phyloP scores from a whole-genome alignment of 2,888 invertebrate genomes.

The Phengaris alcon region DNA sequence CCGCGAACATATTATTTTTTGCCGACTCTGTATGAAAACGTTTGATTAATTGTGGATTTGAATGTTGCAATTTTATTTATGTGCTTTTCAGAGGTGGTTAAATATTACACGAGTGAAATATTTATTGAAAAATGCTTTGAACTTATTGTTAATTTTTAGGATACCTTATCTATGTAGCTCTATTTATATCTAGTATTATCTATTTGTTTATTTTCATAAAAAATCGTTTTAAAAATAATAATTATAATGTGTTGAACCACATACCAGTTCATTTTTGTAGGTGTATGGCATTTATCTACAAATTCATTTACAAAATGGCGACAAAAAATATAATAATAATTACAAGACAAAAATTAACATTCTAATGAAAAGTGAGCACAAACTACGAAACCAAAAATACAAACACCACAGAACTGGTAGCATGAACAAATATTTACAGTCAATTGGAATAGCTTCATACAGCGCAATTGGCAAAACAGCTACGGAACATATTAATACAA shows the following conservation, averaged over 20 bases:
- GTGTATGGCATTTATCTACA: no score
- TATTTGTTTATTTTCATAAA: no score
- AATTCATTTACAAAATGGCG: no score
- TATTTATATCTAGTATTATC: no score
- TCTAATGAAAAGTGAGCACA: neutral
- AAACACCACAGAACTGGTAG: neutral
- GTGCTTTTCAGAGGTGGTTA: neutral
- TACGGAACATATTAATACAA: conserved; percentile 24
- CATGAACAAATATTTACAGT: conserved; percentile 19
- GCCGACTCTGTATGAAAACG: neutral
- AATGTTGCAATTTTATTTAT: neutral
- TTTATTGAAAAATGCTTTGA: no score
- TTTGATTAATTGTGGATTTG: neutral
- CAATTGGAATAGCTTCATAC: conserved; percentile 25
- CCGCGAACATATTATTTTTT: neutral
- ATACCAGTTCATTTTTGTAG: no score
- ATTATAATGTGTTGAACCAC: no score
- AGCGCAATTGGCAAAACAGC: conserved; percentile 20
- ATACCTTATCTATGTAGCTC: no score
- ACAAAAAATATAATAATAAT: no score
- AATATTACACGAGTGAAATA: no score
- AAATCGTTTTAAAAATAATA: no score
- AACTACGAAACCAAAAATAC: neutral
- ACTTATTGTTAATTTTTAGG: no score
- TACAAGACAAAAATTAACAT: neutral